These are phyloP conservation scores for Drosophila kohkoa DNA, from an alignment of 1,140 invertebrate genomes.

Conservation along the genomic window DNA sequence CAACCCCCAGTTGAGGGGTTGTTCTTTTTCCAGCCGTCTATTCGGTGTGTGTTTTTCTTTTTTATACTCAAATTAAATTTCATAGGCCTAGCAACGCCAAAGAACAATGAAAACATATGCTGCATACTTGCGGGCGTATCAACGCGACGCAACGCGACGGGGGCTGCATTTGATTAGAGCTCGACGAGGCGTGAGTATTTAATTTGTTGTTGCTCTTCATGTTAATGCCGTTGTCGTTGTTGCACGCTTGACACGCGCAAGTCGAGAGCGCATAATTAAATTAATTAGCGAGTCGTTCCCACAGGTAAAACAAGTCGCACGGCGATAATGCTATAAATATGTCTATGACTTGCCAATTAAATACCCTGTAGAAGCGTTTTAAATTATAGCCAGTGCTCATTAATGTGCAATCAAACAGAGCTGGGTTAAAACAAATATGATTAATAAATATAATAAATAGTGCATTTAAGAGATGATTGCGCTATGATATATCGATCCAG, in stretches of 20 bases:
- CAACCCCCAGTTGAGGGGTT: conserved; percentile 38
- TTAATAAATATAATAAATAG: no score
- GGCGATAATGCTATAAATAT: conserved; percentile 10
- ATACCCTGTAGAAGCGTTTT: background rate
- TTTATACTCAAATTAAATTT: conserved; percentile 55
- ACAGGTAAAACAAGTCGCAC: conserved; percentile 64
- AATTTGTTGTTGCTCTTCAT: conserved; percentile 58
- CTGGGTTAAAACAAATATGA: no score
- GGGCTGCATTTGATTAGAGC: conserved; percentile 67
- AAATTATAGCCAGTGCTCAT: background rate
- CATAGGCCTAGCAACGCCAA: conserved; percentile 67
- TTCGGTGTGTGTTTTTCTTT: background rate
- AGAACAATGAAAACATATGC: conserved; percentile 37
- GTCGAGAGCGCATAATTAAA: conserved; percentile 78
- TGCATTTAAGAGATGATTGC: no score
- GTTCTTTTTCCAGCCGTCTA: conserved; percentile 1
- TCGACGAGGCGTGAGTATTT: conserved; percentile 72
- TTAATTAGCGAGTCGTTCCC: conserved; percentile 77
- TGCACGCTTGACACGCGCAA: conserved; percentile 73
- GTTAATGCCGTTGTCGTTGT: conserved; percentile 46
- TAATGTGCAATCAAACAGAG: no score
- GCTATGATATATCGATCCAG: no score
- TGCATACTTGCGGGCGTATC: conserved; percentile 75
- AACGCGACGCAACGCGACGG: background rate
- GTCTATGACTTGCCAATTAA: background rate